Percentiles rank a stretch among this genome's conserved stretches.
phyloP scores from a whole-genome alignment of 2,888 invertebrate species.

The Synergus umbraculus region DNA sequence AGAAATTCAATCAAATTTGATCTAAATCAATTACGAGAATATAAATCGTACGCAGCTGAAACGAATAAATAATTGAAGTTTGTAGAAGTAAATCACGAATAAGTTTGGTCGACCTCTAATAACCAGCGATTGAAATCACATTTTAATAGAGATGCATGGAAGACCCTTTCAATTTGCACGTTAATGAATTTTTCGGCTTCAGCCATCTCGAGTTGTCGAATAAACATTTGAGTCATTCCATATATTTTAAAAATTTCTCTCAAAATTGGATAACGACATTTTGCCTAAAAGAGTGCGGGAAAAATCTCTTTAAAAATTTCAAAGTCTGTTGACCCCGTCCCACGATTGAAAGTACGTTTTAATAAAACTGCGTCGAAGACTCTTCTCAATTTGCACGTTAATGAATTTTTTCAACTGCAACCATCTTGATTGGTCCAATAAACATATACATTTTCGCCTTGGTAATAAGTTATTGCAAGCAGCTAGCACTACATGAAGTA shows the following conservation, averaged over 20 bases:
- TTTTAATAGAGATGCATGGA: conserved; percentile 56
- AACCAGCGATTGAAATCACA: background rate
- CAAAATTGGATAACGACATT: too few species aligned
- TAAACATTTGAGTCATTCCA: conserved; percentile 50
- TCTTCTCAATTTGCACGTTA: conserved; percentile 68
- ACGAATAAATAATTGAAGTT: conserved; percentile 1
- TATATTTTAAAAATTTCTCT: too few species aligned
- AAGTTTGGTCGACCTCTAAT: conserved; percentile 11
- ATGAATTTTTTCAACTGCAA: conserved; percentile 62
- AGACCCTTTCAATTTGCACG: conserved; percentile 67
- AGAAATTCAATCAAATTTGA: background rate
- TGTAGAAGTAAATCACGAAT: background rate
- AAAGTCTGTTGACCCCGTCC: background rate
- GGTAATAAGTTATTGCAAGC: conserved; percentile 57
- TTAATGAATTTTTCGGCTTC: conserved; percentile 64
- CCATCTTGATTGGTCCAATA: conserved; percentile 52
- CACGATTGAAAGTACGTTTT: conserved; percentile 44
- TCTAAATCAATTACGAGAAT: conserved; percentile 16
- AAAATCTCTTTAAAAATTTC: background rate
- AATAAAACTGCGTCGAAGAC: conserved; percentile 55
- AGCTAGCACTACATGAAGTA: conserved; percentile 53
- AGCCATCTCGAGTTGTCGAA: conserved; percentile 49
- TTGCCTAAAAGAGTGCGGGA: too few species aligned
- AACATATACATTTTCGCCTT: conserved; percentile 54
- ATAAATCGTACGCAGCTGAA: conserved; percentile 25